phyloP scores from a whole-genome alignment of 2,113 vertebrate species.

The Glareola pratincola region DNA sequence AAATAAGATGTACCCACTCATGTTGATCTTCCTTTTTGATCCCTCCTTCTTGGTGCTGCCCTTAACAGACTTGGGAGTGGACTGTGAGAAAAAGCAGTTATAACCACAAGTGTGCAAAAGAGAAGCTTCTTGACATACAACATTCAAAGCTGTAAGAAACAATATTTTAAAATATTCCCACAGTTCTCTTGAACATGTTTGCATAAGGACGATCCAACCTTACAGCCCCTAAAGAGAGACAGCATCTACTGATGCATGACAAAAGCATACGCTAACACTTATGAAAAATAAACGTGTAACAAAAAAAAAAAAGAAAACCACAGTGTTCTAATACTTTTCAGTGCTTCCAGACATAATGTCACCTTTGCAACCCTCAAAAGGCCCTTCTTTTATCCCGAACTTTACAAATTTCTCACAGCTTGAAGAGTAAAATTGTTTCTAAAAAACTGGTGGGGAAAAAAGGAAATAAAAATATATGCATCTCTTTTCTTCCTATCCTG shows the following conservation, averaged over 20 bases:
- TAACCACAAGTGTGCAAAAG: slow-evolving; percentile 25
- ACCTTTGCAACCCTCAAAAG: background rate
- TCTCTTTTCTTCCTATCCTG: background rate
- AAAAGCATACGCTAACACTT: background rate
- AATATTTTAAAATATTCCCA: background rate
- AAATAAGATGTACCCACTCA: slow-evolving; percentile 99
- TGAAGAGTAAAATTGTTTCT: background rate
- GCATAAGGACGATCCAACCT: background rate
- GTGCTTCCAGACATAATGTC: background rate
- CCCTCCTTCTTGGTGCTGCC: slow-evolving; percentile 95
- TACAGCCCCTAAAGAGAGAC: background rate
- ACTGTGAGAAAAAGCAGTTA: slow-evolving; percentile 76
- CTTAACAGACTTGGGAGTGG: slow-evolving; percentile 93
- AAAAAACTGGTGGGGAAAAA: background rate
- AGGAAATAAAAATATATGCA: background rate
- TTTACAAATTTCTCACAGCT: background rate
- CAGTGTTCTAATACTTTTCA: slow-evolving; percentile 4
- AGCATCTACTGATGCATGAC: background rate
- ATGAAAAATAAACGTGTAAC: background rate
- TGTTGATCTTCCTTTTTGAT: slow-evolving; percentile 98
- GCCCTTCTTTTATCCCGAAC: background rate
- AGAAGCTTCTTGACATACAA: slow-evolving; percentile 3
- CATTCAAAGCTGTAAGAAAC: slow-evolving; percentile 22
- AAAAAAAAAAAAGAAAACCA: background rate
- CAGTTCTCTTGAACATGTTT: background rate